phyloP scores from a whole-genome alignment of 2,113 vertebrate species.

The Gymnocephalus cernua region DNA sequence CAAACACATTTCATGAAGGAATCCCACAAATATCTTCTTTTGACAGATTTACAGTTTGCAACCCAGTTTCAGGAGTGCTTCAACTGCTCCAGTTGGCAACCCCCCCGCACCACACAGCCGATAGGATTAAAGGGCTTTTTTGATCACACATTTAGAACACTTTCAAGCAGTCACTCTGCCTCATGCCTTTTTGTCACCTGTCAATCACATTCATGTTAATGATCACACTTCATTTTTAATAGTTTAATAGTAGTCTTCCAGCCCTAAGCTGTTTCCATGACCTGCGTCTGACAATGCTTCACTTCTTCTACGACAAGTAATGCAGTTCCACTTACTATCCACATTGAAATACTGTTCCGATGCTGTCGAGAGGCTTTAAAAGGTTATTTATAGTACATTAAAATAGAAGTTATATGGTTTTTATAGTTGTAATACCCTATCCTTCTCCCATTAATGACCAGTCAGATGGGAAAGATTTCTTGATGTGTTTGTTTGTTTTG shows the following conservation, averaged over 20 bases:
- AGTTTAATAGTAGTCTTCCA: conserved; percentile 12
- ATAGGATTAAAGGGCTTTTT: conserved; percentile 19
- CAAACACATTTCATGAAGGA: background rate
- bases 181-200: conserved; percentile 39
- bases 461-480: background rate
- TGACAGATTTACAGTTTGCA: conserved; percentile 17
- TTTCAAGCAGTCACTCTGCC: conserved; percentile 31
- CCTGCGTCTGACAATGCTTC: conserved; percentile 19
- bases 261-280: conserved; percentile 35
- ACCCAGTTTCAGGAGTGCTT: conserved; percentile 34
- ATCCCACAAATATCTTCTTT: conserved; percentile 22
- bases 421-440: background rate
- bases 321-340: background rate
- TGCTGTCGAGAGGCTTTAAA: background rate
- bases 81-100: conserved; percentile 15
- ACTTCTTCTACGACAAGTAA: background rate
- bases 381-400: background rate
- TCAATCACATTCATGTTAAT: conserved; percentile 47
- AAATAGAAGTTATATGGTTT: background rate
- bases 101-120: background rate
- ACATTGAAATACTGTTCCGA: background rate
- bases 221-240: conserved; percentile 44
- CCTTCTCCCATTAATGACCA: background rate
- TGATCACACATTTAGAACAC: conserved; percentile 35
- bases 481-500: background rate